phyloP scores from a whole-genome alignment of 2,888 invertebrate species.

The Acholoe squamosa region DNA sequence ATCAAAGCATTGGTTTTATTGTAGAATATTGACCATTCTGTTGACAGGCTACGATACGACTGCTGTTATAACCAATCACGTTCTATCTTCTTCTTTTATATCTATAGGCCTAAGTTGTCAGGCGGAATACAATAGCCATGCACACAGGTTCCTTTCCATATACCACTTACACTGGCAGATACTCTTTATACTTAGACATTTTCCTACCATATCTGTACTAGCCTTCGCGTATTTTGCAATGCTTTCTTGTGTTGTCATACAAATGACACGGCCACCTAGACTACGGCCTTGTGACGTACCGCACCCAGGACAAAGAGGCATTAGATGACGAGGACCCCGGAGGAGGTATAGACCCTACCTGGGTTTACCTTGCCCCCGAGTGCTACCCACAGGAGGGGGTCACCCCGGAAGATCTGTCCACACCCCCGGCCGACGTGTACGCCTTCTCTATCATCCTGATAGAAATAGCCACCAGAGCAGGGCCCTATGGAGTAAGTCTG shows the following conservation, averaged over 20 bases:
- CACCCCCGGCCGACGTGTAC: conserved; percentile 73
- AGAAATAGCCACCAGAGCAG: conserved; percentile 78
- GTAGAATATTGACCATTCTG: background rate
- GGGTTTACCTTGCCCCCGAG: conserved; percentile 77
- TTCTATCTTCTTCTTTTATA: no score
- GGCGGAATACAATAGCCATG: no score
- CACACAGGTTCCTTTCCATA: no score
- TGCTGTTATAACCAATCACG: no score
- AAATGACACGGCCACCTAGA: conserved; percentile 67
- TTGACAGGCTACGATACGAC: background rate
- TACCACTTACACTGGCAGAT: no score
- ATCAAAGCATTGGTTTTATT: no score
- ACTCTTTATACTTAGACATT: no score
- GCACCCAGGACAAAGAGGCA: conserved; percentile 58
- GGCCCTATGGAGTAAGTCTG: conserved; percentile 76
- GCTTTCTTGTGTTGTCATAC: no score
- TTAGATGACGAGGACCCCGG: background rate
- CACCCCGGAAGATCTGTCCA: background rate
- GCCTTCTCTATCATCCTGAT: conserved; percentile 77
- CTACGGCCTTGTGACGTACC: conserved; percentile 72
- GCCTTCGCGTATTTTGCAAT: no score
- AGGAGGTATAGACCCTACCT: background rate
- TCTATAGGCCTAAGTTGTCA: no score
- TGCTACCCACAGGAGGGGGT: background rate
- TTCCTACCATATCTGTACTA: no score